These are phyloP conservation scores for Ovis aries DNA, from an alignment of 2,113 vertebrate genomes.

Conservation along the genomic window ARS-UI_Ramb_v3.0 NC_056054.1:256520001-256520500, in stretches of 20 bases:
- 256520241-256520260: neutral
- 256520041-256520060: neutral
- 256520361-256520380: neutral
- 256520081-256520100: neutral
- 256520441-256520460: neutral
- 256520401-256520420: neutral
- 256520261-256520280: neutral
- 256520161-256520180: neutral
- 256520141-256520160: neutral
- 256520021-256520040: neutral
- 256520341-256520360: neutral
- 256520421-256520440: neutral
- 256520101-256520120: neutral
- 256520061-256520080: neutral
- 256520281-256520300: neutral
- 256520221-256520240: neutral
- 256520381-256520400: neutral
- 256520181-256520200: neutral
- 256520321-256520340: neutral
- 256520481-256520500: neutral
- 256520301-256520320: neutral
- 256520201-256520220: neutral
- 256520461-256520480: neutral
- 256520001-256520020: neutral
- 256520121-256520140: neutral